Percentiles rank a stretch among this genome's conserved stretches.
Conservation (phyloP, 2,888 invertebrate species). For the Apodemia zela region DNA sequence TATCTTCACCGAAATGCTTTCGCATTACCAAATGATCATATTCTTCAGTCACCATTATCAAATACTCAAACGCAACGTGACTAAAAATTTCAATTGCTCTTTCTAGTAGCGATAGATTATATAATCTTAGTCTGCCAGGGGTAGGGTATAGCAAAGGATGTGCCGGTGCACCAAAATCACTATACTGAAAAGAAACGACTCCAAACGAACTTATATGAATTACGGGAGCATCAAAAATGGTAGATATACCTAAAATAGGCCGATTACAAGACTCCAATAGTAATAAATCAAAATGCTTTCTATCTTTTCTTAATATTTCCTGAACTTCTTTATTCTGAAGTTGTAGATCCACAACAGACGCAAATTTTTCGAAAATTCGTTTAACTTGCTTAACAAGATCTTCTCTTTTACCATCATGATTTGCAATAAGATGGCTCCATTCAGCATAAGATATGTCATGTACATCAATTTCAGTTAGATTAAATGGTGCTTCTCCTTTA, state of each 20-base stretch:
- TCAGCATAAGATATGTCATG: constrained; percentile 41
- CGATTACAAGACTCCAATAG: too few species aligned
- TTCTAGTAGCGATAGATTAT: constrained; percentile 39
- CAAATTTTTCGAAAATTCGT: not conserved
- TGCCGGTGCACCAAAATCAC: constrained; percentile 30
- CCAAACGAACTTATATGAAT: too few species aligned
- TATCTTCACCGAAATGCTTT: constrained; percentile 33
- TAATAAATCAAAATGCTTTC: too few species aligned
- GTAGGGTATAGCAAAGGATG: constrained; percentile 34
- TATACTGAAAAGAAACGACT: constrained; percentile 16
- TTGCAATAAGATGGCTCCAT: constrained; percentile 27
- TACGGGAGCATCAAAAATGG: too few species aligned
- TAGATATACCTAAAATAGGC: too few species aligned
- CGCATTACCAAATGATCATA: constrained; percentile 33
- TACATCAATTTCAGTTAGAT: constrained; percentile 45
- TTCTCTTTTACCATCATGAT: constrained; percentile 1
- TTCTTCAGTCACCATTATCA: constrained; percentile 19
- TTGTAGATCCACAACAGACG: constrained; percentile 32
- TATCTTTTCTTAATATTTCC: too few species aligned
- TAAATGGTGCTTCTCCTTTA: constrained; percentile 35
- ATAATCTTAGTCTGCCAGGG: constrained; percentile 29
- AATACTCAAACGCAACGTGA: constrained; percentile 17
- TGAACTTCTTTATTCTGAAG: constrained; percentile 32
- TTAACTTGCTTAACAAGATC: not conserved
- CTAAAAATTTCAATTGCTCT: constrained; percentile 34